Evolutionary conservation across 1,140 invertebrate genomes (phyloP), one percentile per base, ranked within the genome.

Genomic region (Pomacea maculata): DNA sequence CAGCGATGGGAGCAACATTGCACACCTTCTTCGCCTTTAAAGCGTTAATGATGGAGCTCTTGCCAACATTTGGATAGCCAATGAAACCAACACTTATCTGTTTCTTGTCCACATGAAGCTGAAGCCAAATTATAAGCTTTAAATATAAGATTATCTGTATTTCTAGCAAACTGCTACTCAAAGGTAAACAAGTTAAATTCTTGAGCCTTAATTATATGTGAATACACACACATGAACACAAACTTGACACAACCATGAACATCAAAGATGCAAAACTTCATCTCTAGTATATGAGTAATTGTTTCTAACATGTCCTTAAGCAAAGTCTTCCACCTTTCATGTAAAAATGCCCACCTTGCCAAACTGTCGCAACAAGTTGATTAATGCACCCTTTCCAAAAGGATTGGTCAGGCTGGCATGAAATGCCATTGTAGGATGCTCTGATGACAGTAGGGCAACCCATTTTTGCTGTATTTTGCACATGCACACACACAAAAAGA

Each of bases 71-170:
- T 9, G 99, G 99, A 92, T 99, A 99, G 0, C 99, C 99, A 90
- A 99, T 99, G 82, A 99, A 96, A 19, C 98, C 99, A 77, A 99
- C 97, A 91, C 97, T 99, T 65, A 99, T 99, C 93, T 99, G 97
- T 89, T 99, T 98, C 87, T 98, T 98, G 87, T 99, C 97, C 75
- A 84, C 92, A 88, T 99, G 98, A 1, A 99, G 92, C 92, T 92
- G 80, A 67, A 82, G 81, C 79, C 78, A 64, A 73, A 82, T 63
- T 19, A 67, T 29, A 73, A 12, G 1, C 34, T 45, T 11, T 9
- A 19, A 19, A 52, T 1, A 4, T 45, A 5, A 8, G 34, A 21
- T 25, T 21, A 34, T 70, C 1, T 7, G 67, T 12, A 70, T 25
- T 21, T 34, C 12, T 25, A 45, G 34, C 67, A 70, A 14, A 70